Base-by-base conservation (phyloP, 2,888 invertebrate species). In the Coelogynopora nodosa region DNA sequence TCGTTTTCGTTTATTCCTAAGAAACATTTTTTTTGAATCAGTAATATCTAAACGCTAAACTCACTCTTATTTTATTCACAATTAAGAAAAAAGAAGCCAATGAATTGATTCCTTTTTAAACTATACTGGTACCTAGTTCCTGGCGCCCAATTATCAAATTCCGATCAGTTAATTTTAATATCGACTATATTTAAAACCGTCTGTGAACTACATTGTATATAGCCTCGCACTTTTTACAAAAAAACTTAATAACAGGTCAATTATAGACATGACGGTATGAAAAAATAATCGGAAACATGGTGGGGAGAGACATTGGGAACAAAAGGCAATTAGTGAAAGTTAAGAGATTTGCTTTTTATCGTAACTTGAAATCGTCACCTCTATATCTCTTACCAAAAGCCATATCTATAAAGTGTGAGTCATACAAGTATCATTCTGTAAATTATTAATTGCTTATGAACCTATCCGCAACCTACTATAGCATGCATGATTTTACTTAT, bases 101-200 rank as follows among this genome's bases (percentile, higher is more conserved):
- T 13, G 49, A 49, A 13, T 49, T 49, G 49, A 49, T 49, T 49
- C 49, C 49, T 13, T 49, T 49, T 13, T 49, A 49, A 49, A 49
- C 5, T 13, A 49, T 49, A 18, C n/a, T n/a, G n/a, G n/a, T n/a
- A n/a, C n/a, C n/a, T n/a, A 49, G 49, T 49, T 49, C 74, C 74
- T 74, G 74, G 74, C 74, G 74, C 74, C 74, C 23, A 74, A 5
- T 5, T 74, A 74, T 74, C 74, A 74, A 74, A 74, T 74, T 74
- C 74, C 74, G 74, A 74, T 74, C 74, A 74, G 23, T 26, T n/a
- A n/a, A n/a, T n/a, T n/a, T n/a, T n/a, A n/a, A n/a, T n/a, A n/a
- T n/a, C n/a, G n/a, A n/a, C n/a, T n/a, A n/a, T n/a, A n/a, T 13
- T 49, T 49, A 49, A 49, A 13, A 18, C 49, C 18, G 18, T 49